Conservation (phyloP, 2,113 vertebrate species). For the Leiothrix lutea region DNA sequence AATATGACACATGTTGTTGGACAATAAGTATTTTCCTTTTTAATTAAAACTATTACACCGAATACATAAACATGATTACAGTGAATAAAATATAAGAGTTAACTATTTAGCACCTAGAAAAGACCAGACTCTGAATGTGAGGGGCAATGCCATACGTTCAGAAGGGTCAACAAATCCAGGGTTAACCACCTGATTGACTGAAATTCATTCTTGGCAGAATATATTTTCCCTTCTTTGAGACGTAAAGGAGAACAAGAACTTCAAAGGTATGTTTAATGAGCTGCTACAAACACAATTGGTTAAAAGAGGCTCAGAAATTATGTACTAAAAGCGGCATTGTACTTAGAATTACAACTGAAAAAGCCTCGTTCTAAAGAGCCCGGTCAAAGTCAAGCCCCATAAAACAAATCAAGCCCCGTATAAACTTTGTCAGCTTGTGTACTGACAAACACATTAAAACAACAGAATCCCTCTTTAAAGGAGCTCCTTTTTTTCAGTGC, state of each 20-base stretch:
- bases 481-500: not conserved
- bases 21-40: constrained; percentile 78
- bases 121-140: not conserved
- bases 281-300: constrained; percentile 32
- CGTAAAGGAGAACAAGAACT: constrained; percentile 22
- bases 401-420: constrained; percentile 53
- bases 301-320: constrained; percentile 56
- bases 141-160: not conserved
- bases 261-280: constrained; percentile 69
- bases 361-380: constrained; percentile 33
- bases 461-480: constrained; percentile 37
- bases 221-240: constrained; percentile 56
- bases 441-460: constrained; percentile 39
- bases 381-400: constrained; percentile 35
- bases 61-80: constrained; percentile 49
- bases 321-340: constrained; percentile 43
- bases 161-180: constrained; percentile 20
- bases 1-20: constrained; percentile 70
- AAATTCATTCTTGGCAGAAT: constrained; percentile 61
- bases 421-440: constrained; percentile 52
- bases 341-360: constrained; percentile 47
- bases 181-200: constrained; percentile 60
- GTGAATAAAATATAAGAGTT: constrained; percentile 19
- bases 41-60: constrained; percentile 73
- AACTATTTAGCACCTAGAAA: constrained; percentile 17